Evolutionary conservation across 2,888 invertebrate species (phyloP).

Genomic region (Drosophila sordidula): DNA sequence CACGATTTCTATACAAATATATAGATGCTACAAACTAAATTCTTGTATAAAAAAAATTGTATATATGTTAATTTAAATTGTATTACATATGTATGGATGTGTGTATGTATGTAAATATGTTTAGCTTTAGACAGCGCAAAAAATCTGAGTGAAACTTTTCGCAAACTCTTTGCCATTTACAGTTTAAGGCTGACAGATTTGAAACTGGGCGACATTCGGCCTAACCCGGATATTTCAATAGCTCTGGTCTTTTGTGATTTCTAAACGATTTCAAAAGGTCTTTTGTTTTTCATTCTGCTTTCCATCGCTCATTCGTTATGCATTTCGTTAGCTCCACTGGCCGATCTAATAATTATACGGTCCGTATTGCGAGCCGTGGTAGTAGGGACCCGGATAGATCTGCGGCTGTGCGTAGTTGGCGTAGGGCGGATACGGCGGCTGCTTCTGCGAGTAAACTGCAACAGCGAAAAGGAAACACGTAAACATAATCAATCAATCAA

Average conservation of each 20-base stretch:
- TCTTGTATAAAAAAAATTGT: constrained; percentile 50
- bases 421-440: constrained; percentile 92
- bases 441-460: constrained; percentile 96
- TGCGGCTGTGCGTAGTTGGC: constrained; percentile 93
- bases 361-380: constrained; percentile 96
- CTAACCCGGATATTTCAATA: constrained; percentile 20
- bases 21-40: constrained; percentile 51
- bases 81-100: constrained; percentile 9
- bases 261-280: constrained; percentile 39
- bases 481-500: neutral
- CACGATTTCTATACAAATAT: constrained; percentile 51
- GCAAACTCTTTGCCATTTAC: constrained; percentile 31
- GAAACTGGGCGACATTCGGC: constrained; percentile 35
- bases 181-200: constrained; percentile 31
- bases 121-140: constrained; percentile 20
- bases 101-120: constrained; percentile 20
- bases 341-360: constrained; percentile 93
- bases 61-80: constrained; percentile 41
- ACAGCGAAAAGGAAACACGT: neutral
- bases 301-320: constrained; percentile 28
- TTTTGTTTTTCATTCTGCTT: constrained; percentile 23
- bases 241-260: constrained; percentile 24
- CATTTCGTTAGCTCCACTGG: constrained; percentile 19
- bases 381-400: constrained; percentile 94
- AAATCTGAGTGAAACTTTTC: neutral